Evolutionary conservation across 2,888 invertebrate genomes (phyloP).

Genomic region (Drosophila paranaensis): DNA sequence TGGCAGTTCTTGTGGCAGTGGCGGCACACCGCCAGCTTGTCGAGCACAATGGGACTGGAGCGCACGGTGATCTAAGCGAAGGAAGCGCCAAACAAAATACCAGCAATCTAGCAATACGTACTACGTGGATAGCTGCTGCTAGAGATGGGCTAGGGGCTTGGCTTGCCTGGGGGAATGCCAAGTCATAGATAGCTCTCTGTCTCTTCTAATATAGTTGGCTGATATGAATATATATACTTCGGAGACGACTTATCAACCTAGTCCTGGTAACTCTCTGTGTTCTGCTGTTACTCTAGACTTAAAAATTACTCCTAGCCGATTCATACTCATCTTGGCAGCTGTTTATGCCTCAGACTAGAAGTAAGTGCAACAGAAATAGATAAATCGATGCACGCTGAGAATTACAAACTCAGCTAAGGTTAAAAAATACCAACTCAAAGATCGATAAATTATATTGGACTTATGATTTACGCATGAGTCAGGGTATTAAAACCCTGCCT

Average conservation of each 20-base stretch:
- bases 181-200: neutral
- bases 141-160: constrained; percentile 8
- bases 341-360: too few species aligned
- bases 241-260: neutral
- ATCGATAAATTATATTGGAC: too few species aligned
- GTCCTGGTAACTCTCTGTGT: too few species aligned
- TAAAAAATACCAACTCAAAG: too few species aligned
- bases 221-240: neutral
- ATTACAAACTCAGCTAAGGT: too few species aligned
- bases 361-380: too few species aligned
- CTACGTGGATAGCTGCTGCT: constrained; percentile 1
- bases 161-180: neutral
- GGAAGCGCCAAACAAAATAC: constrained; percentile 19
- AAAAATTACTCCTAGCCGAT: too few species aligned
- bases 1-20: constrained; percentile 92
- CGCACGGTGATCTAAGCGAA: constrained; percentile 89
- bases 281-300: too few species aligned
- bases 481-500: too few species aligned
- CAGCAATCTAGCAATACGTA: constrained; percentile 39
- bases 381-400: too few species aligned
- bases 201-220: neutral
- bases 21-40: constrained; percentile 90
- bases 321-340: too few species aligned
- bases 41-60: constrained; percentile 89
- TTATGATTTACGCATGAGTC: too few species aligned